phyloP scores from a whole-genome alignment of 2,797 vertebrate species.

The Vipera latastei region DNA sequence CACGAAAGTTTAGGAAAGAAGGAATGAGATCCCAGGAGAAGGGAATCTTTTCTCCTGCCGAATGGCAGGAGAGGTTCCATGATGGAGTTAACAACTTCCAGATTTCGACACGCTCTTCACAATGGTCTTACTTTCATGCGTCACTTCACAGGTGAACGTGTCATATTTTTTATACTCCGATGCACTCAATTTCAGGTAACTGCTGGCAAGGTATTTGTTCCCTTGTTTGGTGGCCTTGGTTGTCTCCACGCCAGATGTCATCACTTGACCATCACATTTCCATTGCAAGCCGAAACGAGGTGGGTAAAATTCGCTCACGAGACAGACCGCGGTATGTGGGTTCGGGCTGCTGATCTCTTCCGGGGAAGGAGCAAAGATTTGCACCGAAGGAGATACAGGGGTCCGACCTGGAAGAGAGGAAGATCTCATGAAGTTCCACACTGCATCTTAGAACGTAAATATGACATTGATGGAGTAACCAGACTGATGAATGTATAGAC shows the following conservation, averaged over 20 bases:
- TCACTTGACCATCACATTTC: rapidly evolving
- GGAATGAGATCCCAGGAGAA: not conserved
- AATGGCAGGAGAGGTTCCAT: not conserved
- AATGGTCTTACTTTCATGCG: not conserved
- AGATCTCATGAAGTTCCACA: not conserved
- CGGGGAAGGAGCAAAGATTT: not conserved
- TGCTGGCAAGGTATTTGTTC: constrained; percentile 54
- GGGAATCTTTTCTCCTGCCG: too few species aligned
- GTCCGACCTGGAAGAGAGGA: not conserved
- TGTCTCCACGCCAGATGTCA: constrained; percentile 4
- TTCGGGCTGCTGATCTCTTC: not conserved
- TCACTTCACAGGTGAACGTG: constrained; percentile 51
- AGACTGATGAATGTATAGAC: not conserved
- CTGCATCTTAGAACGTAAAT: not conserved
- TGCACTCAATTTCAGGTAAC: constrained; percentile 41
- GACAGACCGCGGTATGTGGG: not conserved
- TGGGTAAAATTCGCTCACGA: not conserved
- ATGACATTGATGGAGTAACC: not conserved
- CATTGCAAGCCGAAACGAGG: not conserved
- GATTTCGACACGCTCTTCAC: constrained; percentile 29
- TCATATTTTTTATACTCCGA: constrained; percentile 25
- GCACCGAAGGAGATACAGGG: not conserved
- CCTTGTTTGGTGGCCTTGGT: constrained; percentile 35
- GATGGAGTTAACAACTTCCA: constrained; percentile 3
- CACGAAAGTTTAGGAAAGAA: not conserved